phyloP scores from a whole-genome alignment of 2,888 invertebrate species.

The Acronicta psi region DNA sequence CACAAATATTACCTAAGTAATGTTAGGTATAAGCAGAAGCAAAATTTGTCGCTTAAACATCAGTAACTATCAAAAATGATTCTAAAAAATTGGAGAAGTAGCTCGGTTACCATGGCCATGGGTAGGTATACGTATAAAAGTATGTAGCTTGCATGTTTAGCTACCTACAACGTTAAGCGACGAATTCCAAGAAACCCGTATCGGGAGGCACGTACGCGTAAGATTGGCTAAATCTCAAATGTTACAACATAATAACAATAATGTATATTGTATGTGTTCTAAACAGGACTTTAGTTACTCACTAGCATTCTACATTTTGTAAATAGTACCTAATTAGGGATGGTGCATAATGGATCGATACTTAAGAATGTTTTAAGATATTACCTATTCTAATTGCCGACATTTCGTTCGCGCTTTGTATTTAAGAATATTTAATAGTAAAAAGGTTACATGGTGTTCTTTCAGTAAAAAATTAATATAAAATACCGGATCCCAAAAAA shows the following conservation, averaged over 20 bases:
- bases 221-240: slow-evolving; percentile 82
- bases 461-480: too few relatives aligned
- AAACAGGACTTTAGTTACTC: slow-evolving; percentile 53
- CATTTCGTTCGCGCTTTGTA: background rate
- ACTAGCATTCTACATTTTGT: slow-evolving; percentile 35
- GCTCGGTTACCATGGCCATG: slow-evolving; percentile 31
- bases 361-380: background rate
- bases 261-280: slow-evolving; percentile 58
- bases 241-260: slow-evolving; percentile 77
- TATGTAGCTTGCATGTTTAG: slow-evolving; percentile 67
- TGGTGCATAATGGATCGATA: slow-evolving; percentile 9
- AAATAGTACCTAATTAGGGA: slow-evolving; percentile 46
- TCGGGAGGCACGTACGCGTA: slow-evolving; percentile 85
- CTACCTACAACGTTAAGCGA: slow-evolving; percentile 72
- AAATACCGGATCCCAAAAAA: too few relatives aligned
- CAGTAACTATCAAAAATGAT: background rate
- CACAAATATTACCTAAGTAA: too few relatives aligned
- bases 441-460: too few relatives aligned
- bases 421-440: background rate
- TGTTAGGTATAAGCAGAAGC: background rate
- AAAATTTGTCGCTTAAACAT: background rate
- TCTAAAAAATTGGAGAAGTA: slow-evolving; percentile 11
- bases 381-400: background rate
- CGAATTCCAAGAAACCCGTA: slow-evolving; percentile 84
- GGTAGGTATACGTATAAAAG: slow-evolving; percentile 54